phyloP scores from a whole-genome alignment of 2,888 invertebrate species.

The Patella depressa region DNA sequence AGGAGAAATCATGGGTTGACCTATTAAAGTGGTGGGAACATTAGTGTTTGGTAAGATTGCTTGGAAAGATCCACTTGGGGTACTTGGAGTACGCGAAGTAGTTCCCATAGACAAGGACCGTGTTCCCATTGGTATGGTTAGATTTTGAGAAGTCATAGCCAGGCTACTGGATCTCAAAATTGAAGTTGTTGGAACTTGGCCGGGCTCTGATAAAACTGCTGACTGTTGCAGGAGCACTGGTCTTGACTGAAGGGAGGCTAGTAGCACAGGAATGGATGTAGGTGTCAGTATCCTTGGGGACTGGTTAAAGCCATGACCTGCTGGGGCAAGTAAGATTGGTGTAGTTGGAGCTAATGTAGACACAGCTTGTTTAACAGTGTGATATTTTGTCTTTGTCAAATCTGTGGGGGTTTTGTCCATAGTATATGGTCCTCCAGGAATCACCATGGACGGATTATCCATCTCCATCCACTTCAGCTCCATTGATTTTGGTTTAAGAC shows the following conservation, averaged over 20 bases:
- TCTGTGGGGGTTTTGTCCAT: background rate
- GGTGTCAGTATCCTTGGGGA: background rate
- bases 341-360: background rate
- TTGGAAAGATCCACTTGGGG: background rate
- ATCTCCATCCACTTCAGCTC: background rate
- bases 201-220: background rate
- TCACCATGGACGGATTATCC: background rate
- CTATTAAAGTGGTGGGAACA: conserved; percentile 31
- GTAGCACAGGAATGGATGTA: background rate
- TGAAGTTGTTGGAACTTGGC: background rate
- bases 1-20: conserved; percentile 41
- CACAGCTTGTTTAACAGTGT: background rate
- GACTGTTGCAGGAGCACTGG: background rate
- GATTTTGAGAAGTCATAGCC: background rate
- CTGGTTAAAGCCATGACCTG: background rate
- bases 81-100: background rate
- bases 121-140: background rate
- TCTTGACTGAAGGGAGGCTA: background rate
- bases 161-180: background rate
- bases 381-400: background rate
- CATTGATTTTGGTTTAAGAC: background rate
- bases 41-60: background rate
- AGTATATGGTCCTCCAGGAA: background rate
- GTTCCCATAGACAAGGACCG: background rate
- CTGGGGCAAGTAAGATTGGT: background rate